Base-by-base conservation (phyloP, 2,888 invertebrate species). In the Leptarthrus brevirostris region DNA sequence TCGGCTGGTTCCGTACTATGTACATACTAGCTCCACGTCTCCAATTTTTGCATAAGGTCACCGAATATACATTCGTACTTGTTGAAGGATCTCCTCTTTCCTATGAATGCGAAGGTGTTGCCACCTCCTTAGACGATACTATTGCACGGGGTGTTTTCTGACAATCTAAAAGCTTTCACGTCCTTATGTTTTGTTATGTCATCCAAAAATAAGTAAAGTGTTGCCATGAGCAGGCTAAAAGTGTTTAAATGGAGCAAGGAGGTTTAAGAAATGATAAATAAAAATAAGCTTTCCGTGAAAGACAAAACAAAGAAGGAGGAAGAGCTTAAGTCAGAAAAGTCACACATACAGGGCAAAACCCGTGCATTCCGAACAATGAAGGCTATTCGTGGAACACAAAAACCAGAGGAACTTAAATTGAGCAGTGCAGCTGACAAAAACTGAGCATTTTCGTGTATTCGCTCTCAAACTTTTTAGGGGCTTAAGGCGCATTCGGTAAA, bases 101-200 rank as follows among this genome's bases (percentile, higher is more conserved):
- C 40, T 12, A 40, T 40, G 40, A 40, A 12, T 30, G 30, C 4
- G 30, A 30, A n/a, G n/a, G n/a, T n/a, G n/a, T n/a, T n/a, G n/a
- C n/a, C n/a, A n/a, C n/a, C n/a, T n/a, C n/a, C n/a, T n/a, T n/a
- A 22, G 52, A 6, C 6, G 49, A 8, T 6, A 5, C 20, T 20
- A 3, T 18, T 22, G 8, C 52, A 10, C 18, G 18, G 52, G 52
- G 52, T 52, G 18, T 12, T 40, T 52, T 18, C 52, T 52, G 18
- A 12, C 52, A 52, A 52, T 10, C 47, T 73, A 73, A 73, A 73
- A 73, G 73, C 73, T 52, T 73, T 73, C 73, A 69, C 69, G 69
- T 74, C 44, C 69, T 54, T 30, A 49, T 47, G 53, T 56, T 74
- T 69, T 69, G 74, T 44, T 69, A 56, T 66, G 34, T 74, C 56